Base-by-base conservation (phyloP, 53 echinoderm and acorn worm species). In the Stichopus horrens region DNA sequence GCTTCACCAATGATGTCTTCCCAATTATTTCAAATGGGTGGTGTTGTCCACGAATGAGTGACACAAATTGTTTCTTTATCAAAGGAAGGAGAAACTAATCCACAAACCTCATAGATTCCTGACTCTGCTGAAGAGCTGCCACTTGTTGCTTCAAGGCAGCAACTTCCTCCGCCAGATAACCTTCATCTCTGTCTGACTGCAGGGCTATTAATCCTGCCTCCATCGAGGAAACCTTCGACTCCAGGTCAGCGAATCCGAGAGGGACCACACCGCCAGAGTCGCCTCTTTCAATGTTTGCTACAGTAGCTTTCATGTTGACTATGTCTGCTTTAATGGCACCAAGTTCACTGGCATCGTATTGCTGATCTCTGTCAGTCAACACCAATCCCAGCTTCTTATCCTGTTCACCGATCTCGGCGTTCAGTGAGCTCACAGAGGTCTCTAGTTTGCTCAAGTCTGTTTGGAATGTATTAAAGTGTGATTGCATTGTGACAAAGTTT, bases 111-210 rank as follows among this genome's bases (percentile, higher is more conserved):
- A n/a, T 22, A 14, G 55, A 9, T 53, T 53, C 66, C 51, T 77
- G 58, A 7, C 84, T 83, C 73, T 68, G 20, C 57, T 88, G 88
- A 8, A 53, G 54, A 20, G 88, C 21, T 11, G 58, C 59, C 22
- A 91, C 60, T 14, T 54, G 21, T 20, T 85, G 75, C 76, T 63
- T 80, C 54, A 91, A 71, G 8, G 14, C 79, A 59, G 84, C 60
- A 19, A 91, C 79, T 53, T 88, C 84, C 9, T 16, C 14, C 76
- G 77, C 75, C 23, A 88, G 83, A 8, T 52, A 66, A 22, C 22
- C 14, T 5, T 67, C 85, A 10, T 19, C 71, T 23, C 52, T 53
- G 8, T 5, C 52, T 5, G 71, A 85, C n/a, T 85, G 57, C 37
- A 66, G 11, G 0, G 85, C 66, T 23, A 23, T 11, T 37, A 83